A percentile compares a stretch with the other conserved stretches of the same genome.
These are phyloP conservation scores for Drosophila trapezifrons DNA, from an alignment of 1,140 invertebrate species.

Conservation along the genomic window DNA sequence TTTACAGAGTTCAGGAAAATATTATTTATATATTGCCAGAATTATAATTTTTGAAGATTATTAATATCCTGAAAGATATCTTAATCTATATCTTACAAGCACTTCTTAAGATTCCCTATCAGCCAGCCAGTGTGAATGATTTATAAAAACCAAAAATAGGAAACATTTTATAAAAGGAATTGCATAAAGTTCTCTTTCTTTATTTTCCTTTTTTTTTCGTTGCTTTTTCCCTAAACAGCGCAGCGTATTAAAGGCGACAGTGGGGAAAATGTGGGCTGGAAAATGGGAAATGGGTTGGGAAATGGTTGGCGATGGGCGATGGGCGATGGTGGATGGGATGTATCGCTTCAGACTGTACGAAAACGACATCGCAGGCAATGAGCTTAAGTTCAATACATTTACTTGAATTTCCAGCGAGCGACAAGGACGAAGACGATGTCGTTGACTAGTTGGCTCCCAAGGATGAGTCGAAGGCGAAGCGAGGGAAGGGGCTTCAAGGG, in stretches of 20 bases:
- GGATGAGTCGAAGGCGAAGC: constrained; percentile 18
- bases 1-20: neutral
- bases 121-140: constrained; percentile 46
- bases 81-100: neutral
- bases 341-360: constrained; percentile 49
- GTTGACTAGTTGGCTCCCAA: constrained; percentile 72
- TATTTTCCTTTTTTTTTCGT: neutral
- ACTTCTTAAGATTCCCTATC: neutral
- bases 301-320: neutral
- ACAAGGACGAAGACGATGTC: constrained; percentile 63
- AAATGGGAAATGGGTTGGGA: constrained; percentile 9
- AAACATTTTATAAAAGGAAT: constrained; percentile 80
- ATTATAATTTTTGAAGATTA: no score
- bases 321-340: constrained; percentile 23
- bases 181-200: constrained; percentile 65
- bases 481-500: neutral
- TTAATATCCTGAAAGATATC: no score
- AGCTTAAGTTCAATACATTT: constrained; percentile 83
- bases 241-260: constrained; percentile 57
- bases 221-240: constrained; percentile 51
- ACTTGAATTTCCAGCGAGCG: constrained; percentile 74
- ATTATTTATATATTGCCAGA: no score
- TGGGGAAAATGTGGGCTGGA: constrained; percentile 18
- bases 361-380: constrained; percentile 74
- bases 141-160: constrained; percentile 47